Evolutionary conservation across 1,140 invertebrate species (phyloP), one percentile per base, ranked within the genome.

Genomic region (Globodera rostochiensis): DNA sequence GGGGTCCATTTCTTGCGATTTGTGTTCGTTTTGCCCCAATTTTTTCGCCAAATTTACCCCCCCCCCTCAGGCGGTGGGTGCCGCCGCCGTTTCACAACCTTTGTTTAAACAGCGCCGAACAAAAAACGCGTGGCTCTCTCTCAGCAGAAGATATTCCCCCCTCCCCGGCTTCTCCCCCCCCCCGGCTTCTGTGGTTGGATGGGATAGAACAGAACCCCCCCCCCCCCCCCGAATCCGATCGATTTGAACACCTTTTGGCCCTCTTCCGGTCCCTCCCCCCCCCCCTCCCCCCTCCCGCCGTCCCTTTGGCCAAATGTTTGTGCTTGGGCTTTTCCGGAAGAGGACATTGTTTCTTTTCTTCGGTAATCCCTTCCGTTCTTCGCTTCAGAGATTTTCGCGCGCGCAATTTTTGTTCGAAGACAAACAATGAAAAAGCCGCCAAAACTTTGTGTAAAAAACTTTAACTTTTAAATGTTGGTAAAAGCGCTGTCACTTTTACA

Each of bases 41-140:
- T 74, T 74, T 46, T 74, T 74, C n/a, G 25, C 21, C 71, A 73
- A 74, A 45, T 74, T 50, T 75, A 49, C n/a, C 36, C 25, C 64
- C 64, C 15, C 64, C 46, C 53, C 36, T 6, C 64, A n/a, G 46
- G 69, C 46, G 9, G 7, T n/a, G 53, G 7, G n/a, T n/a, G n/a
- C 46, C 21, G 47, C 53, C 53, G 36, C 60, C 60, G 11, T 13
- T 74, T 49, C 46, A 64, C 36, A 49, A 19, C 73, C 8, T 74
- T 74, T 74, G 73, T 74, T 74, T 74, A 36, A 0, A 46, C 25
- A 76, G 47, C 47, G 71, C 49, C 74, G 49, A 66, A 76, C 57
- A 75, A 76, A 45, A 74, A 50, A n/a, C n/a, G n/a, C 53, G n/a
- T 74, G 64, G 64, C 49, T 36, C n/a, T n/a, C n/a, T n/a, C n/a